Percentiles rank a stretch among this genome's conserved stretches.
Evolutionary conservation across 2,888 invertebrate genomes (phyloP).

Genomic region (Drosophila barbarae): DNA sequence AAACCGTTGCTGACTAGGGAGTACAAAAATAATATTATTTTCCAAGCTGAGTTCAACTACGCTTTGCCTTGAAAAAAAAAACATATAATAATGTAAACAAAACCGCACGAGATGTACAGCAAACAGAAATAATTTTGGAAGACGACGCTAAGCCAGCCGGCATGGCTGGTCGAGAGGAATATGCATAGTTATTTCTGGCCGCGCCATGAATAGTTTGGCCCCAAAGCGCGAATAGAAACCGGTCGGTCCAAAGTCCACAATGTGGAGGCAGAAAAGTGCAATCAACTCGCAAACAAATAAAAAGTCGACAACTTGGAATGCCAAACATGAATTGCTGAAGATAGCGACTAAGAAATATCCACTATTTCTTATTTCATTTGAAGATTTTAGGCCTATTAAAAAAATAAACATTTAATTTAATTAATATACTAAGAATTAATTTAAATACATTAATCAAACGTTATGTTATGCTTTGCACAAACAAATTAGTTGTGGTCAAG

Average conservation of each 20-base stretch:
- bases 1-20: conserved; percentile 12
- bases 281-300: conserved; percentile 56
- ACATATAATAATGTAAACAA: conserved; percentile 17
- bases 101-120: conserved; percentile 10
- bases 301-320: conserved; percentile 23
- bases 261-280: conserved; percentile 58
- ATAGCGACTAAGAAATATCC: conserved; percentile 9
- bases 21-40: conserved; percentile 19
- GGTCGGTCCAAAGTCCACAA: conserved; percentile 61
- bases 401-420: background rate
- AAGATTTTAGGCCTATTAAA: background rate
- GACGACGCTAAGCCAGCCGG: conserved; percentile 11
- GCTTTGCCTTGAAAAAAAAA: conserved; percentile 52
- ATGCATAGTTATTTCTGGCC: conserved; percentile 28
- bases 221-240: conserved; percentile 44
- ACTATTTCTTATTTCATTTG: background rate
- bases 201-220: conserved; percentile 54
- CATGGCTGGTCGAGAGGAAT: background rate
- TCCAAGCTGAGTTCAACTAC: conserved; percentile 48
- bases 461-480: background rate
- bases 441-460: background rate
- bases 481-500: background rate
- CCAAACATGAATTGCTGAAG: background rate
- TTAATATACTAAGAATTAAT: background rate
- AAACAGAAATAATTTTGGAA: conserved; percentile 8